Percentiles rank a stretch among this genome's conserved stretches.
phyloP scores from a whole-genome alignment of 2,113 vertebrate genomes.

The Acrocephalus kingi region DNA sequence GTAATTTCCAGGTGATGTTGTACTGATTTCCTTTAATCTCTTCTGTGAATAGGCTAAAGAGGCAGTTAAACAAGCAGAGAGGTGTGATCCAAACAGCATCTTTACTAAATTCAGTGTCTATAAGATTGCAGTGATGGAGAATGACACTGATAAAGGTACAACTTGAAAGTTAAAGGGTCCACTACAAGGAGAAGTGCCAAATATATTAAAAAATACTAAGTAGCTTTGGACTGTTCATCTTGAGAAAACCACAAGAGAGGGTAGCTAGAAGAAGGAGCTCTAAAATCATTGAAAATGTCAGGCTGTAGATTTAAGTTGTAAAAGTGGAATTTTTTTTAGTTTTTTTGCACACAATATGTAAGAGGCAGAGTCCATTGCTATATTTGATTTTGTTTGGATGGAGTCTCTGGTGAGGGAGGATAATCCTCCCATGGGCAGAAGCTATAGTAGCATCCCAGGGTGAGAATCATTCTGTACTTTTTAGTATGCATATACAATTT shows the following conservation, averaged over 20 bases:
- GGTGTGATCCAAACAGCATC: conserved; percentile 82
- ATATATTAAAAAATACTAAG: background rate
- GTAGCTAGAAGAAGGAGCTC: background rate
- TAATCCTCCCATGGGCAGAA: background rate
- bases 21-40: background rate
- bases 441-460: background rate
- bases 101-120: conserved; percentile 89
- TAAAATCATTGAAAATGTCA: background rate
- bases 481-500: background rate
- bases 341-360: background rate
- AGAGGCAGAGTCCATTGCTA: background rate
- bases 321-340: background rate
- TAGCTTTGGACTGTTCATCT: background rate
- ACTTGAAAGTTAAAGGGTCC: background rate
- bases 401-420: background rate
- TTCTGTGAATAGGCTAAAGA: conserved; percentile 83
- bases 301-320: background rate
- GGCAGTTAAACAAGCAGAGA: conserved; percentile 83
- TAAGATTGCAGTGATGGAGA: conserved; percentile 86
- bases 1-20: background rate
- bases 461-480: background rate
- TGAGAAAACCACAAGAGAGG: background rate
- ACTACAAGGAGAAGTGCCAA: background rate
- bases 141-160: conserved; percentile 79
- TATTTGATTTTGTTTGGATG: background rate